Base-by-base conservation (phyloP, 2,113 vertebrate species). In the Nannospalax galili region DNA sequence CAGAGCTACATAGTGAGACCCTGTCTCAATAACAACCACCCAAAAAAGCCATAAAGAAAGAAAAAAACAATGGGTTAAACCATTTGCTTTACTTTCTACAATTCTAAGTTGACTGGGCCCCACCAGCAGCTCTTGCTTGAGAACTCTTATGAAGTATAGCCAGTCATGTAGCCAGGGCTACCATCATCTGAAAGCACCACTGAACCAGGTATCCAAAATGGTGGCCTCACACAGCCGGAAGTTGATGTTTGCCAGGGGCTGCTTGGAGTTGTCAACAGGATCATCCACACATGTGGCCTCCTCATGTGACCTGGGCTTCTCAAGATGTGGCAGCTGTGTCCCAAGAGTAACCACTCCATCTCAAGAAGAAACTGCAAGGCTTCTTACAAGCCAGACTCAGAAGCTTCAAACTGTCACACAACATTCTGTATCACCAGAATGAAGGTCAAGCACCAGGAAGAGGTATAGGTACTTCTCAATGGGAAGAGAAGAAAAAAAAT, bases 221-320 rank as follows among this genome's bases (percentile, higher is more conserved):
- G 60, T 0, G 0, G 26, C 52, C 72, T 58, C 20, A 6, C 15
- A 0, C 20, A 58, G n/a, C 64, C 5, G 4, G 79, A 4, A 60
- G 60, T 3, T 5, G 45, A 12, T 2, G 1, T 64, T 19, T 7
- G n/a, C 79, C 26, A 19, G 62, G 35, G 14, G 24, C 77, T 26
- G 17, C 8, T 42, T 26, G 28, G 30, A 5, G 8, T 26, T 24
- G 20, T 28, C 16, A 11, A 4, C 32, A 26, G 15, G 22, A 40
- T 11, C 73, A 1, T 14, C 40, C 30, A 3, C 17, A 20, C 5
- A 0, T 0, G 80, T 42, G 52, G 40, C 79, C 52, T 52, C 30
- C 65, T 37, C 42, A 0, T 28, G 72, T 70, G 84, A 56, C 65
- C 9, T 37, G 64, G 22, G 6, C 64, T n/a, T 3, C 75, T 69